These are phyloP conservation scores for Chrysochloris asiatica DNA, from an alignment of 2,113 vertebrate species.

Conservation along the genomic window DNA sequence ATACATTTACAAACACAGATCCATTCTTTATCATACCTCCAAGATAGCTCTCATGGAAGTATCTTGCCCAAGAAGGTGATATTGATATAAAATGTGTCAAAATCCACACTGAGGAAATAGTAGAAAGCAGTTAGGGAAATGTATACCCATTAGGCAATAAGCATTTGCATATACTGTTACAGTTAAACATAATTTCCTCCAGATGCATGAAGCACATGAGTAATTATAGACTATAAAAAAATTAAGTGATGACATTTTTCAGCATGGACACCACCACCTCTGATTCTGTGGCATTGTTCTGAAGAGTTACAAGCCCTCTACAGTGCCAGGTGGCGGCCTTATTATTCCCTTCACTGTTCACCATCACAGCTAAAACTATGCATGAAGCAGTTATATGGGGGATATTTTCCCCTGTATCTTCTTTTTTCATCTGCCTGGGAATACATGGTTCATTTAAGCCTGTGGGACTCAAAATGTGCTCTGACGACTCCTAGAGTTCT, in stretches of 20 bases:
- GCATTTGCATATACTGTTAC: slow-evolving; percentile 29
- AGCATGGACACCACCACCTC: not conserved
- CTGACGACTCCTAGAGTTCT: not conserved
- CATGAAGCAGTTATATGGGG: not conserved
- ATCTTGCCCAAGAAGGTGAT: not conserved
- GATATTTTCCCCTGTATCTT: not conserved
- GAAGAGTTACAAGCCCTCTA: not conserved
- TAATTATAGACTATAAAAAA: slow-evolving; percentile 30
- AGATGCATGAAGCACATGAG: slow-evolving; percentile 56
- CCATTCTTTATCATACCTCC: not conserved
- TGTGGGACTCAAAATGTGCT: not conserved
- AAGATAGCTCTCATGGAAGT: not conserved
- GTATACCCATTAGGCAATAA: not conserved
- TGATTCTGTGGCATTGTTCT: not conserved
- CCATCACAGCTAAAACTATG: not conserved
- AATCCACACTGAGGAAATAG: slow-evolving; percentile 13
- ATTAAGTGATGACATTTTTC: not conserved
- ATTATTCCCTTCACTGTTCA: not conserved
- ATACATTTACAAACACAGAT: not conserved
- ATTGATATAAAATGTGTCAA: not conserved
- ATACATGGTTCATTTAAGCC: not conserved
- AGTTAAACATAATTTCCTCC: slow-evolving; percentile 48
- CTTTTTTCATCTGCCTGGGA: not conserved
- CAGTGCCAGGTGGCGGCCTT: not conserved
- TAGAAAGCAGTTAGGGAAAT: slow-evolving; percentile 36